A percentile compares a stretch with the other conserved stretches of the same genome.
Evolutionary conservation across 2,888 invertebrate genomes (phyloP).

Genomic region (Cordilura impudica): DNA sequence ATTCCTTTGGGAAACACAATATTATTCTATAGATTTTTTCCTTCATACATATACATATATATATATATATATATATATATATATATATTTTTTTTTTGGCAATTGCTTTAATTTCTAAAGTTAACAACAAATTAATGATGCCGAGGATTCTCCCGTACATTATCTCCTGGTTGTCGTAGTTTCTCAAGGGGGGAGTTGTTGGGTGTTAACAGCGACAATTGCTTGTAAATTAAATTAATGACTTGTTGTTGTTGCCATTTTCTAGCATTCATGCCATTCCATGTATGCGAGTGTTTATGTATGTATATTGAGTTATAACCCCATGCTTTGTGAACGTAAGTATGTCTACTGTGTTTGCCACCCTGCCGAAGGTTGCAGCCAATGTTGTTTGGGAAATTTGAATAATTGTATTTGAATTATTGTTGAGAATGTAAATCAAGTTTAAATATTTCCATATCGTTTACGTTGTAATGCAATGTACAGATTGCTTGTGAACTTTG

Average conservation of each 20-base stretch:
- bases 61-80: neutral
- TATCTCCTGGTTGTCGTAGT: neutral
- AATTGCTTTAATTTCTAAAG: constrained; percentile 43
- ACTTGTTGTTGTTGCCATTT: constrained; percentile 56
- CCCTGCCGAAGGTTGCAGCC: neutral
- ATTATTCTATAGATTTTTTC: constrained; percentile 56
- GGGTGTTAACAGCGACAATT: constrained; percentile 62
- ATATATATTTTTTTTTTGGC: constrained; percentile 51
- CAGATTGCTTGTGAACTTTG: neutral
- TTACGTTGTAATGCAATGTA: constrained; percentile 10
- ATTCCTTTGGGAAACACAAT: constrained; percentile 62
- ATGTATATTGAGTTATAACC: constrained; percentile 13
- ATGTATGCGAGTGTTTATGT: too few relatives aligned
- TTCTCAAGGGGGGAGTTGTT: constrained; percentile 27
- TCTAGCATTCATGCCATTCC: neutral
- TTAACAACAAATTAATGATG: constrained; percentile 61
- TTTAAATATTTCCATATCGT: constrained; percentile 47
- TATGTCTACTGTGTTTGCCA: constrained; percentile 11
- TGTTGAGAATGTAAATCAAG: constrained; percentile 46
- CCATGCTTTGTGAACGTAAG: constrained; percentile 1
- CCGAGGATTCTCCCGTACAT: constrained; percentile 33
- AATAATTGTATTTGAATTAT: constrained; percentile 59
- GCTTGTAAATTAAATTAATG: constrained; percentile 63
- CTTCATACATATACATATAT: neutral
- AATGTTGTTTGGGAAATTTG: constrained; percentile 33